Evolutionary conservation across 2,888 invertebrate species (phyloP), one percentile per base, ranked within the genome.

Genomic region (Axea sp.): DNA sequence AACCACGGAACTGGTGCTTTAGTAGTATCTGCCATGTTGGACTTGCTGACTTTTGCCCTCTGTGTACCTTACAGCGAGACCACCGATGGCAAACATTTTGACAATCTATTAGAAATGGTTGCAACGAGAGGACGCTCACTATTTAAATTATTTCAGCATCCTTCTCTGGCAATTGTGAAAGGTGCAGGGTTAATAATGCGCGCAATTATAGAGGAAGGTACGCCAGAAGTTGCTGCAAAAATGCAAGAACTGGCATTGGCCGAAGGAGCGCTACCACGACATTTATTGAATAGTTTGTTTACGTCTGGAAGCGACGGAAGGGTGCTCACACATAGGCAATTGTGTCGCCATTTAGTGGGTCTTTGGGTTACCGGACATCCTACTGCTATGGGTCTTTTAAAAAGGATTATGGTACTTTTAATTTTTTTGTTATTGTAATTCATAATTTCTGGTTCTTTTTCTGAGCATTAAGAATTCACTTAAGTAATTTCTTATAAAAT

Each of bases 11-110:
- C 97, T 55, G 99, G 99, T 1, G 98, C 99, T 37, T 89, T 99
- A 43, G 96, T 99, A 7, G 95, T 99, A 75, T 95, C 98, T 19
- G 96, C 98, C 76, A 98, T 99, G 98, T 90, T 99, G 86, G 99
- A 99, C 88, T 96, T 99, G 86, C 90, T 99, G 75, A 99, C 99
- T 28, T 99, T 98, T 89, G 95, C 98, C 1, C 90, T 99, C 31
- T 99, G 99, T 89, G 97, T 98, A 75, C 99, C 99, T 2, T 99
- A 99, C 89, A 97, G 97, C 84, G 99, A 99, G 89, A 99, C 99
- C 2, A 99, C 99, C 0, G 97, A 98, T 84, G 97, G 97, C 47
- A 95, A 95, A 84, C 96, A 96, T 86, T 98, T 98, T 88, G 99
- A 99, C 88, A 92, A 92, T 79, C 90, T 99, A 51, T 88, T 99